These are phyloP conservation scores for Eupithecia subfuscata DNA, from an alignment of 2,888 invertebrate genomes.

Conservation along the genomic window DNA sequence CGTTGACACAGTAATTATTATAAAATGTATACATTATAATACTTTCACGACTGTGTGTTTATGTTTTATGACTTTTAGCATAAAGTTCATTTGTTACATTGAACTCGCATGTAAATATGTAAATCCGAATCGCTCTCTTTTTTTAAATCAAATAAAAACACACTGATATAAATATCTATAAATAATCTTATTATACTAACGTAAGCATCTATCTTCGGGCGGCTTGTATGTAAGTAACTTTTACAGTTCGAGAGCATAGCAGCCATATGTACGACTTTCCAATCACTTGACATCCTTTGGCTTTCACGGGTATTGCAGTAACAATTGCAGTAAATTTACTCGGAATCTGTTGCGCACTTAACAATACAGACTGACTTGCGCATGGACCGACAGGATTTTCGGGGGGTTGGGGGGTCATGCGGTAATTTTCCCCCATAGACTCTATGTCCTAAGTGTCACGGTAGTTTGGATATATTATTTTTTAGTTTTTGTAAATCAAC, in stretches of 20 bases:
- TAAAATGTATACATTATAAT: no score
- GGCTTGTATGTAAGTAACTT: neutral
- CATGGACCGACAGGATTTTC: no score
- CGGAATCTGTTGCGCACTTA: slow-evolving; percentile 13
- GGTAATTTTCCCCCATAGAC: no score
- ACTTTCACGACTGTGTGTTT: no score
- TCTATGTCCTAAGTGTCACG: no score
- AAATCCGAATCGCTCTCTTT: neutral
- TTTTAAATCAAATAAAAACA: neutral
- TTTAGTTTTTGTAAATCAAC: no score
- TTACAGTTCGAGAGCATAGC: neutral
- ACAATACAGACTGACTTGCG: neutral
- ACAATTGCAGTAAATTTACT: slow-evolving; percentile 25
- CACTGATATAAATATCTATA: no score
- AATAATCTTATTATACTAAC: neutral
- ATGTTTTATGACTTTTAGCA: neutral
- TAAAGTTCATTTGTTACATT: neutral
- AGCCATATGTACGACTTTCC: slow-evolving; percentile 20
- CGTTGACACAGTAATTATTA: neutral
- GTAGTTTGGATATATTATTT: no score
- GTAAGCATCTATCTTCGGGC: neutral
- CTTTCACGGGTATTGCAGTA: slow-evolving; percentile 19
- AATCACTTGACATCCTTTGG: slow-evolving; percentile 19
- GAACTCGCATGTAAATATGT: neutral
- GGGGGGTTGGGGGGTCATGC: no score